These are phyloP conservation scores for Dilophus febrilis DNA, from an alignment of 2,888 invertebrate species.

Conservation along the genomic window DNA sequence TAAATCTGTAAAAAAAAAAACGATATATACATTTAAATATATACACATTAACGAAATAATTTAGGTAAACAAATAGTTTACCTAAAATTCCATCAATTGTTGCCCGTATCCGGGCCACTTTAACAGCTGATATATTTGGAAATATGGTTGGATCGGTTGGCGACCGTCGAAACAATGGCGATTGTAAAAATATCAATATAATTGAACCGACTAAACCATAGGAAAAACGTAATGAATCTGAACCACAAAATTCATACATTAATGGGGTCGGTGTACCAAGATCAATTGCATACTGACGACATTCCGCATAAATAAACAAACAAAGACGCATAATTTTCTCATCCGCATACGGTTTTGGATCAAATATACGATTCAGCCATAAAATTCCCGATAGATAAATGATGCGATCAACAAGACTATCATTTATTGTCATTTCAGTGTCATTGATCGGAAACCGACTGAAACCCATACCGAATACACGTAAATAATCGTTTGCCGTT, in stretches of 20 bases:
- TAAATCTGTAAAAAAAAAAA: no score
- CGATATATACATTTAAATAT: no score
- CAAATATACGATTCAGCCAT: slow-evolving; percentile 39
- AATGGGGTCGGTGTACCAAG: slow-evolving; percentile 44
- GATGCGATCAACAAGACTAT: slow-evolving; percentile 60
- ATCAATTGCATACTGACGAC: slow-evolving; percentile 43
- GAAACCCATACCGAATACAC: slow-evolving; percentile 23
- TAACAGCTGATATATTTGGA: no score
- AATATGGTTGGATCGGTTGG: no score
- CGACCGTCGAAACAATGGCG: slow-evolving; percentile 34
- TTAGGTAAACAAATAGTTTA: no score
- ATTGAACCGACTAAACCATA: slow-evolving; percentile 50
- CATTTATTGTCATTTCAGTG: slow-evolving; percentile 56
- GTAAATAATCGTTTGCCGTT: slow-evolving; percentile 19
- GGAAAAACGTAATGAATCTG: slow-evolving; percentile 37
- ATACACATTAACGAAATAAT: no score
- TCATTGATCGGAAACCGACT: slow-evolving; percentile 36
- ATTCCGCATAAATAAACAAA: slow-evolving; percentile 50
- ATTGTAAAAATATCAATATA: slow-evolving; percentile 42
- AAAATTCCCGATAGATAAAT: slow-evolving; percentile 64
- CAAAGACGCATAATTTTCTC: slow-evolving; percentile 47
- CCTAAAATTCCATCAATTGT: no score
- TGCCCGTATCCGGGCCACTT: no score
- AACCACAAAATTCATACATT: slow-evolving; percentile 48
- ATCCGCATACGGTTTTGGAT: slow-evolving; percentile 22